phyloP scores from a whole-genome alignment of 2,797 vertebrate species.

The Chiroxiphia lanceolata region DNA sequence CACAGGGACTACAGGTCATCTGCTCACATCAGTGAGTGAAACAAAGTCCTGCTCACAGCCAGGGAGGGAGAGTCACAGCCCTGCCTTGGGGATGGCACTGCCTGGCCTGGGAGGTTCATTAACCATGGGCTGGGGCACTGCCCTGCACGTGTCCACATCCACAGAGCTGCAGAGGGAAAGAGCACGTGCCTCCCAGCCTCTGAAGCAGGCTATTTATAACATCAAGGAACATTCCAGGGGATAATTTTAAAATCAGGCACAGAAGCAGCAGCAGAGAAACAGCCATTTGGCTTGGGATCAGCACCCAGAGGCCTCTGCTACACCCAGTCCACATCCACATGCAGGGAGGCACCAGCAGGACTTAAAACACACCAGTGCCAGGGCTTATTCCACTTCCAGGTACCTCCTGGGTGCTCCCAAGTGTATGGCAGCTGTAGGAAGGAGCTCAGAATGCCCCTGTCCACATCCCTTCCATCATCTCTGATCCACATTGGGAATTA shows the following conservation, averaged over 20 bases:
- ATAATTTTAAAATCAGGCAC: neutral
- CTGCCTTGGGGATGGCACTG: neutral
- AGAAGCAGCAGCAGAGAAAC: neutral
- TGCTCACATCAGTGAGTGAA: neutral
- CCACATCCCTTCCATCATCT: rapidly evolving
- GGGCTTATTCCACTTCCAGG: neutral
- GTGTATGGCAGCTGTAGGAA: neutral
- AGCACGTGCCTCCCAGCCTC: neutral
- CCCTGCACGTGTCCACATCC: neutral
- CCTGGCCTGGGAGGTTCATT: neutral
- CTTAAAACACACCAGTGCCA: neutral
- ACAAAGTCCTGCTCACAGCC: neutral
- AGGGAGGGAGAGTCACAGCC: neutral
- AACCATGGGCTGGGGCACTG: neutral
- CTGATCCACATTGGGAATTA: neutral
- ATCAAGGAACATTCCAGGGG: neutral
- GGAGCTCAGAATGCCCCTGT: neutral
- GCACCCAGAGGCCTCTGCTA: neutral
- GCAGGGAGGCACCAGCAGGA: neutral
- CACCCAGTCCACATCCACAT: neutral
- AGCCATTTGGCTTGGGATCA: neutral
- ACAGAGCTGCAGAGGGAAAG: neutral
- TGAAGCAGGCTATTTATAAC: neutral
- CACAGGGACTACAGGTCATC: neutral
- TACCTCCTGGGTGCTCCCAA: neutral